These are phyloP conservation scores for Melanargia galathea DNA, from an alignment of 2,888 invertebrate genomes.

Conservation along the genomic window DNA sequence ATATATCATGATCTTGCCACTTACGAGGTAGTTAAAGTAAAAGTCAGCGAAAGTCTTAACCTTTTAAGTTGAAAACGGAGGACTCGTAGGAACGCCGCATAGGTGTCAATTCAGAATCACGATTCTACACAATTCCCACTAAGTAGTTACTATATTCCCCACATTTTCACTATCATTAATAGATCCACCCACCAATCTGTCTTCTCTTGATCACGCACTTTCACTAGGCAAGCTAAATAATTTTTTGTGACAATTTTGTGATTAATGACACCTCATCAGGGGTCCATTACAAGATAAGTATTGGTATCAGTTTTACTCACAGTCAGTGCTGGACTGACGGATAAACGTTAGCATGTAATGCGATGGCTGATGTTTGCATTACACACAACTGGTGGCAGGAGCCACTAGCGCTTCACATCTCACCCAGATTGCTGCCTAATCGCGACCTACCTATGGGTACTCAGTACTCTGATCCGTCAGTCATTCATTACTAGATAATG, in stretches of 20 bases:
- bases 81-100: not conserved
- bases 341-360: no score
- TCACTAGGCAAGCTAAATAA: not conserved
- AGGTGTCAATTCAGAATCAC: slow-evolving; percentile 10
- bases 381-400: no score
- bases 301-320: no score
- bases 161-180: not conserved
- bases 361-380: no score
- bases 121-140: slow-evolving; percentile 4
- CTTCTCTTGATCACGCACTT: not conserved
- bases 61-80: slow-evolving; percentile 5
- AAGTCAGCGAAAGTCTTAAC: slow-evolving; percentile 11
- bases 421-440: no score
- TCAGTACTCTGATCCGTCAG: no score
- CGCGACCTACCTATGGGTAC: no score
- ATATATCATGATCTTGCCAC: slow-evolving; percentile 16
- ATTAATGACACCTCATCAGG: not conserved
- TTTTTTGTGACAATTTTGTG: not conserved
- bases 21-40: slow-evolving; percentile 1
- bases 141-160: not conserved
- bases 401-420: no score
- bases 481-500: no score
- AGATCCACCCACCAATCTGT: slow-evolving; percentile 1
- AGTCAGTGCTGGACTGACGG: no score
- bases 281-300: no score